Percentiles rank a stretch among this genome's conserved stretches.
phyloP scores from a whole-genome alignment of 2,797 vertebrate genomes.

The Hippocampus kuda region DNA sequence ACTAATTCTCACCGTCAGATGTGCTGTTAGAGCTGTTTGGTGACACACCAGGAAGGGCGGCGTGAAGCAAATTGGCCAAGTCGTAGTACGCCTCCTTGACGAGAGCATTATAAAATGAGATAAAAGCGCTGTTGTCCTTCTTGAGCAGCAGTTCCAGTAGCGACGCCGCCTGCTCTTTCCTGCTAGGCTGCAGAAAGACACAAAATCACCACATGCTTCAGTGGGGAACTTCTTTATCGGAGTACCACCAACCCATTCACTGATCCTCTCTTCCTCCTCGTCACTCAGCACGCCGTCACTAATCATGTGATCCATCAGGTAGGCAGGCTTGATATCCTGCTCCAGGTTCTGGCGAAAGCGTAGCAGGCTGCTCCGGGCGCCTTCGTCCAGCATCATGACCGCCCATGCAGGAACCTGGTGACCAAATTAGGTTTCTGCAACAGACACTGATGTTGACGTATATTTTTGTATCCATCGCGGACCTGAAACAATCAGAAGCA shows the following conservation, averaged over 20 bases:
- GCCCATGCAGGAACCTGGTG: slow-evolving; percentile 30
- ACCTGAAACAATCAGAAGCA: background rate
- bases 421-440: background rate
- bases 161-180: slow-evolving; percentile 71
- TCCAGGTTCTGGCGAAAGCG: slow-evolving; percentile 72
- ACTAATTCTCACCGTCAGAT: slow-evolving; percentile 67
- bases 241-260: slow-evolving; percentile 63
- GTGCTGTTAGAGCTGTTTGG: slow-evolving; percentile 67
- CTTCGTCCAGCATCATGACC: slow-evolving; percentile 75
- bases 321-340: slow-evolving; percentile 82
- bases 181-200: slow-evolving; percentile 62
- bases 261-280: slow-evolving; percentile 80
- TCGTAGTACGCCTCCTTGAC: slow-evolving; percentile 81
- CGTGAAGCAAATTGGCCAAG: slow-evolving; percentile 76
- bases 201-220: background rate
- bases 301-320: slow-evolving; percentile 92
- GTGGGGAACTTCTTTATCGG: background rate
- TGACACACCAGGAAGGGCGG: slow-evolving; percentile 62
- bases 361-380: slow-evolving; percentile 77
- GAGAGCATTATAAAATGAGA: slow-evolving; percentile 93
- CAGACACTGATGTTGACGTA: too few relatives aligned
- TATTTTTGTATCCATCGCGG: background rate
- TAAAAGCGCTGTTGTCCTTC: slow-evolving; percentile 81
- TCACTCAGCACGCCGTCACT: slow-evolving; percentile 73
- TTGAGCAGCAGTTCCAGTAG: slow-evolving; percentile 78